Percentiles rank a stretch among this genome's conserved stretches.
Conservation (phyloP, 2,888 invertebrate species). For the Carpatolechia fugitivella region DNA sequence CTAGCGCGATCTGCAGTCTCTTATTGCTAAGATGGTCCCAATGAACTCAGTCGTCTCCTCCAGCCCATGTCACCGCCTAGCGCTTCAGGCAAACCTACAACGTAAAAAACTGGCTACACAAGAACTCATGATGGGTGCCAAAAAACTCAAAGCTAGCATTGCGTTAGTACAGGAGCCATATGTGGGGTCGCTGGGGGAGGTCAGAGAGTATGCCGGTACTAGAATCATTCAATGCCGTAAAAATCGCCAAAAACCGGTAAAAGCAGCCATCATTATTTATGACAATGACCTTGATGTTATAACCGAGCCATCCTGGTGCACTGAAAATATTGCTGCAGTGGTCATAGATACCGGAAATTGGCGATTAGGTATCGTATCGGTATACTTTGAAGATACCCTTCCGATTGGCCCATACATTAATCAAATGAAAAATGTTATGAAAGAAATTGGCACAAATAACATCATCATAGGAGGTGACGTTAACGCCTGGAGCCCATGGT, state of each 20-base stretch:
- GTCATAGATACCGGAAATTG: not conserved
- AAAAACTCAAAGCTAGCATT: not conserved
- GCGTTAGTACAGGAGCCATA: slow-evolving; percentile 22
- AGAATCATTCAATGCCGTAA: slow-evolving; percentile 3
- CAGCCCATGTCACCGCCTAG: not conserved
- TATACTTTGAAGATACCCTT: slow-evolving; percentile 14
- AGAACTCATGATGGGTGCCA: slow-evolving; percentile 13
- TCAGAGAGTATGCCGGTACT: slow-evolving; percentile 1
- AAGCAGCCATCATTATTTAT: slow-evolving; percentile 18
- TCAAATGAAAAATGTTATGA: not conserved
- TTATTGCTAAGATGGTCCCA: slow-evolving; percentile 13
- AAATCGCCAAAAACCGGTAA: not conserved
- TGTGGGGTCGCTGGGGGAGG: slow-evolving; percentile 2
- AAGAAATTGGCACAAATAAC: not conserved
- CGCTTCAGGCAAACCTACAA: slow-evolving; percentile 16
- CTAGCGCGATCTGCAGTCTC: not conserved
- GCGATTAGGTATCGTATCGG: slow-evolving; percentile 4
- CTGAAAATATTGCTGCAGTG: slow-evolving; percentile 8
- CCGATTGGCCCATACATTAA: slow-evolving; percentile 4
- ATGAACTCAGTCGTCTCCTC: not conserved
- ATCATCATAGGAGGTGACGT: not conserved
- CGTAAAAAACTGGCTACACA: slow-evolving; percentile 13
- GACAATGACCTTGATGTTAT: slow-evolving; percentile 6
- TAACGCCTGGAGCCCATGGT: slow-evolving; percentile 1
- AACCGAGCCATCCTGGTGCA: slow-evolving; percentile 3